Evolutionary conservation across 2,113 vertebrate genomes (phyloP).

Genomic region (Pogonocichla stellata): DNA sequence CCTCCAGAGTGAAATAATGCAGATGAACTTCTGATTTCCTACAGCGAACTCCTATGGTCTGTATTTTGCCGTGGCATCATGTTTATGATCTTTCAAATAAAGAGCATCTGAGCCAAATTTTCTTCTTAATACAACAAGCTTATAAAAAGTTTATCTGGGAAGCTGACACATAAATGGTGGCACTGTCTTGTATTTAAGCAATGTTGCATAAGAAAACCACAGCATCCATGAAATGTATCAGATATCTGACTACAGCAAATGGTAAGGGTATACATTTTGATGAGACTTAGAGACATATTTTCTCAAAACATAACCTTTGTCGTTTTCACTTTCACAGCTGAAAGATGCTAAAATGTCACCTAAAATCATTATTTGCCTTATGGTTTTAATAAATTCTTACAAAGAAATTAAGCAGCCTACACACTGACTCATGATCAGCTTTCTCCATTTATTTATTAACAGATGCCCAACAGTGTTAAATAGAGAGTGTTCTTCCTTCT

Average conservation of each 20-base stretch:
- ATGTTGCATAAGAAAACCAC: neutral
- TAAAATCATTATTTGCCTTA: constrained; percentile 1
- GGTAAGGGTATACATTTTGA: neutral
- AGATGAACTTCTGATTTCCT: neutral
- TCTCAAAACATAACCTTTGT: neutral
- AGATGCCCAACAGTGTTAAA: neutral
- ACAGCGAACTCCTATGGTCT: neutral
- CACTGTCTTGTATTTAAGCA: neutral
- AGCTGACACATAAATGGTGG: neutral
- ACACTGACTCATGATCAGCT: constrained; percentile 22
- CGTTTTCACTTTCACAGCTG: neutral
- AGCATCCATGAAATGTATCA: neutral
- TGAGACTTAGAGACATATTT: neutral
- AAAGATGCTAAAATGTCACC: neutral
- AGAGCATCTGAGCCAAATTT: neutral
- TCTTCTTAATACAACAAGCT: neutral
- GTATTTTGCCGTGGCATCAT: neutral
- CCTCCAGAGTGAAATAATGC: neutral
- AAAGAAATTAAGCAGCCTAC: constrained; percentile 38
- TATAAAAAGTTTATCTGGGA: neutral
- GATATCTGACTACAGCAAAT: neutral
- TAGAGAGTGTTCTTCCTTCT: neutral
- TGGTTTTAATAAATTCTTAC: constrained; percentile 10
- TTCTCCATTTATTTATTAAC: constrained; percentile 25
- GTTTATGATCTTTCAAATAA: neutral